Evolutionary conservation across 2,113 vertebrate genomes (phyloP), one percentile per base, ranked within the genome.

Genomic region (Candoia aspera): DNA sequence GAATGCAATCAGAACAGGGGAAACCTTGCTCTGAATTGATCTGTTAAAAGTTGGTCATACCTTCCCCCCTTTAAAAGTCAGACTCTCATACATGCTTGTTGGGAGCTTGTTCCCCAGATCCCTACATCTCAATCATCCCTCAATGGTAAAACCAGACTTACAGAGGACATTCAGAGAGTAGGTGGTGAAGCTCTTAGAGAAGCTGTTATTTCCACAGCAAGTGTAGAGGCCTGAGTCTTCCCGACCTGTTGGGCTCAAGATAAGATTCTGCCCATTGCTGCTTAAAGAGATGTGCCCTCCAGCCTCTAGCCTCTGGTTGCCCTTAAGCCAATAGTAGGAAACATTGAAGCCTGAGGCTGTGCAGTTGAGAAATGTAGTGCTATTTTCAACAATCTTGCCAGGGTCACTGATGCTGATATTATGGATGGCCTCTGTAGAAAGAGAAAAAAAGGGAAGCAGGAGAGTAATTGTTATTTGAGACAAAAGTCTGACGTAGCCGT

Each of bases 301-400:
- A 5, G 3, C 55, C 42, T 21, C 19, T 37, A 92, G 55, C 2
- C 1, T 53, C 91, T 88, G 54, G 68, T 60, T 10, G 68, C 86
- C 86, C 83, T 88, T 92, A 59, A 58, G 53, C 86, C 91, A 92
- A 53, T 11, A 53, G 29, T 92, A 92, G 55, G 91, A 88, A 88
- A 88, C 86, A 15, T 60, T 17, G 42, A 9, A 60, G 68, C 91
- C 91, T 2, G 11, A 21, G 17, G 91, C 21, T 8, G 26, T 84
- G 42, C 91, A 92, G 17, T 5, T 23, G 68, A 92, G 91, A 24
- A 53, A 8, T 1, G 55, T 84, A 0, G 10, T 4, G 2, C 33
- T 10, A 11, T 53, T 53, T 46, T 92, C 91, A 2, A 92, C 29
- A 57, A 46, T 6, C 17, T 49, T 92, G 49, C 8, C n/a, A 12